phyloP scores from a whole-genome alignment of 2,113 vertebrate species.

The Ploceus nigricollis region DNA sequence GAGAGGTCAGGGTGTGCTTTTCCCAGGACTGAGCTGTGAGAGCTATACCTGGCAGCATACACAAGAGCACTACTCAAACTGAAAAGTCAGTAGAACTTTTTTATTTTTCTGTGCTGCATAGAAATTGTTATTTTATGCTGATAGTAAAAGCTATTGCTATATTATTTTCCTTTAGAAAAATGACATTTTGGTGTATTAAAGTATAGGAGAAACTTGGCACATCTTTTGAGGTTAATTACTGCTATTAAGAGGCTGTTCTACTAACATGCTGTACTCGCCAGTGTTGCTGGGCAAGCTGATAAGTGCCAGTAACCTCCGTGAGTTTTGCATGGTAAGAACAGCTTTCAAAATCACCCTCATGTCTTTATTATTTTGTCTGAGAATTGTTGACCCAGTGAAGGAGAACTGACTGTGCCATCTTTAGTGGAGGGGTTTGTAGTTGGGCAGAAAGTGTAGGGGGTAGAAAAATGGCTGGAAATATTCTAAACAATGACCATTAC shows the following conservation, averaged over 20 bases:
- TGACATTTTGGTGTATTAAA: background rate
- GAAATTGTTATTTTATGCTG: background rate
- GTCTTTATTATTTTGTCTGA: background rate
- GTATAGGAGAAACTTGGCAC: background rate
- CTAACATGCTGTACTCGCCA: background rate
- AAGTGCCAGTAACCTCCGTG: accelerated
- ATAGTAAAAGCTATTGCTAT: background rate
- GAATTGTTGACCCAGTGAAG: background rate
- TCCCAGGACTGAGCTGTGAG: background rate
- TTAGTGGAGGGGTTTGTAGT: background rate
- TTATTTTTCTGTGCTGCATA: background rate
- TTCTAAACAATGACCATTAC: background rate
- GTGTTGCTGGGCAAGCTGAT: background rate
- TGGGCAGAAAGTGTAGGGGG: background rate
- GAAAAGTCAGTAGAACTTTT: background rate
- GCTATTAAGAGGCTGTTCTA: background rate
- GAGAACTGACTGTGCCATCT: background rate
- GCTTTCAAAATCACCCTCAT: background rate
- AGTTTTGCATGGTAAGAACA: background rate
- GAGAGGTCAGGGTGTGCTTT: background rate
- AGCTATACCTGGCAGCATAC: background rate
- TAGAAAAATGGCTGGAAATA: background rate
- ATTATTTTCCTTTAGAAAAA: background rate
- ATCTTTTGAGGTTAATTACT: background rate
- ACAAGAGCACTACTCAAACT: background rate